A percentile compares a stretch with the other conserved stretches of the same genome.
phyloP scores from a whole-genome alignment of 1,140 invertebrate species.

The Listronotus bonariensis region DNA sequence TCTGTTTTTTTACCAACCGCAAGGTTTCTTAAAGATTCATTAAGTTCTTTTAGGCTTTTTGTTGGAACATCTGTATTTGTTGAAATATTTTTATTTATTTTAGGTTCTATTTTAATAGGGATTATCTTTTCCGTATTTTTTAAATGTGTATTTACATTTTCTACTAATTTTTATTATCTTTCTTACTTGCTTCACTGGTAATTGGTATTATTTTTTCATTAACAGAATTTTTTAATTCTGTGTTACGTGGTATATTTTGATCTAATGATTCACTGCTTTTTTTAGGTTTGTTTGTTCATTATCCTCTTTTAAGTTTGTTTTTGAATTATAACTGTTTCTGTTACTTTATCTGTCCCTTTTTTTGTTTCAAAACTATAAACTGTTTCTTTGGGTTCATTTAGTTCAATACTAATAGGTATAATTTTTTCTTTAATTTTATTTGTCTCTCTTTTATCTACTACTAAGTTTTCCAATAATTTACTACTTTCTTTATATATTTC shows the following conservation, averaged over 20 bases:
- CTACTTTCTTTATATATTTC: constrained; percentile 2
- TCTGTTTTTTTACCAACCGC: background rate
- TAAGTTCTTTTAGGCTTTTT: constrained; percentile 2
- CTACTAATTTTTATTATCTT: background rate
- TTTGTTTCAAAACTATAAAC: no score
- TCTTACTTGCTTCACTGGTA: no score
- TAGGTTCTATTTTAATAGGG: constrained; percentile 11
- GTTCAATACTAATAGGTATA: no score
- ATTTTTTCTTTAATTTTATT: no score
- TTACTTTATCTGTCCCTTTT: background rate
- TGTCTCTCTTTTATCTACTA: background rate
- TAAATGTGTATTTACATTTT: background rate
- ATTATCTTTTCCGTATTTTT: constrained; percentile 6
- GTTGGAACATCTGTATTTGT: background rate
- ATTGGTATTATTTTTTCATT: no score
- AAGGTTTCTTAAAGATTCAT: constrained; percentile 18
- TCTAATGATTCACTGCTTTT: no score
- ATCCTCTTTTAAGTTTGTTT: background rate
- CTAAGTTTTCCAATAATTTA: background rate
- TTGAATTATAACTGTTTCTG: background rate
- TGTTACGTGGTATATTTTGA: no score
- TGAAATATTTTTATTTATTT: background rate
- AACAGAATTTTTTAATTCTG: no score
- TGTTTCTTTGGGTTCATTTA: no score
- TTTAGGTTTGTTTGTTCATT: background rate